Evolutionary conservation across 2,888 invertebrate genomes (phyloP), one percentile per base, ranked within the genome.

Genomic region (Lobophora halterata): DNA sequence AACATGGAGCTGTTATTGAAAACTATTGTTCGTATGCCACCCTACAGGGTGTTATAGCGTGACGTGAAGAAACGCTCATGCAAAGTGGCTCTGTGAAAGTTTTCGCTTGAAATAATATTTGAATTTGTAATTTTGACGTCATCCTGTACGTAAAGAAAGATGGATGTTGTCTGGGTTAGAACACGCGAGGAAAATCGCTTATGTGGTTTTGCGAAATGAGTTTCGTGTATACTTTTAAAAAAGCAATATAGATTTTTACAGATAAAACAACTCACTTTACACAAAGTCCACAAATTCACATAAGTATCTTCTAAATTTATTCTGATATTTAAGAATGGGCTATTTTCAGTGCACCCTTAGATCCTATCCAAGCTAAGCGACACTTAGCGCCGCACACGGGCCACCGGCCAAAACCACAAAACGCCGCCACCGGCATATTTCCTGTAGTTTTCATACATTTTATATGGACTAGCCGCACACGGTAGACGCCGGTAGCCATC

Each of bases 21-120:
- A 63, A 64, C 61, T 63, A 61, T 52, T 51, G 60, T 43, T 52
- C 45, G 57, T 52, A 33, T 26, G 24, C 46, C 62, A 58, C 54
- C 40, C 49, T 31, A 49, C 52, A 59, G 60, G 56, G 67, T 53
- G 64, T 55, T 56, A 49, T 67, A 56, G 66, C 71, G 70, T 68
- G 65, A 67, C 63, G 65, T 69, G 71, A 72, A 73, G 73, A 73
- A n/a, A 71, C 64, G 71, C 71, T 79, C 79, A 73, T 76, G 78
- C 76, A 73, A 80, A 79, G 76, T 77, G 74, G 73, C 76, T 78
- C 70, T 70, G 70, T 64, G 65, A 70, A 75, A 72, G 72, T 79
- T 78, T 76, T 75, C 75, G 67, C 70, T 65, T 63, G 73, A 79
- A 81, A 79, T 79, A 79, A 75, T 76, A 78, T 79, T 78, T 78